These are phyloP conservation scores for Mustela lutreola DNA, from an alignment of 2,113 vertebrate genomes.

Conservation along the genomic window DNA sequence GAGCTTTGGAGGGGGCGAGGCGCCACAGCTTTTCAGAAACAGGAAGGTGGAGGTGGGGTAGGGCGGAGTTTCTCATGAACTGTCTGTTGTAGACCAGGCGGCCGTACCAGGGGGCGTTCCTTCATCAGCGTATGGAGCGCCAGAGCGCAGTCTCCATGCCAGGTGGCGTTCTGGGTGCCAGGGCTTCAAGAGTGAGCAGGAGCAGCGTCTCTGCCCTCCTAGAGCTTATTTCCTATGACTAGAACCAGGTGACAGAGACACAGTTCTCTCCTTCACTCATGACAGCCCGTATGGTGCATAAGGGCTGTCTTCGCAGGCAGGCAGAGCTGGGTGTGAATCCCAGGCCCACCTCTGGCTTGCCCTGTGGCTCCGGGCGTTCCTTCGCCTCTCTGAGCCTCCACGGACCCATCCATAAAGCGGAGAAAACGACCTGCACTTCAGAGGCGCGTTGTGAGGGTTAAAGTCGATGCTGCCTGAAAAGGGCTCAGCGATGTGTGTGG, in stretches of 20 bases:
- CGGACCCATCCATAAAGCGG: neutral
- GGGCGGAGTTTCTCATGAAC: neutral
- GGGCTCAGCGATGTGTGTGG: neutral
- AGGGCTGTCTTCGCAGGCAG: neutral
- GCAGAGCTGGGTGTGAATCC: neutral
- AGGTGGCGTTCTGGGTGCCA: slow-evolving; percentile 1
- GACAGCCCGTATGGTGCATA: neutral
- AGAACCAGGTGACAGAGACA: neutral
- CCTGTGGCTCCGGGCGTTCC: neutral
- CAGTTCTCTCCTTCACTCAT: neutral
- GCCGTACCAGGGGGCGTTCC: neutral
- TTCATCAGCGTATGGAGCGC: neutral
- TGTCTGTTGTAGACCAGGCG: neutral
- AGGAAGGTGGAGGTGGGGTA: neutral
- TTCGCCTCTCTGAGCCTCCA: neutral
- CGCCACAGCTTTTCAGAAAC: neutral
- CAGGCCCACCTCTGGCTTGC: neutral
- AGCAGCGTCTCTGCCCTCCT: neutral
- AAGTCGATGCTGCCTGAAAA: neutral
- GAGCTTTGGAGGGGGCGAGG: neutral
- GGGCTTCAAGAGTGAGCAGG: neutral
- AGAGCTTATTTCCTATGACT: neutral
- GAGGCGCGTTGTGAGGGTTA: neutral
- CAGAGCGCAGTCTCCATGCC: neutral
- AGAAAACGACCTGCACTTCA: neutral